Conservation (phyloP, 2,113 vertebrate species). For the Polyodon spathula region DNA sequence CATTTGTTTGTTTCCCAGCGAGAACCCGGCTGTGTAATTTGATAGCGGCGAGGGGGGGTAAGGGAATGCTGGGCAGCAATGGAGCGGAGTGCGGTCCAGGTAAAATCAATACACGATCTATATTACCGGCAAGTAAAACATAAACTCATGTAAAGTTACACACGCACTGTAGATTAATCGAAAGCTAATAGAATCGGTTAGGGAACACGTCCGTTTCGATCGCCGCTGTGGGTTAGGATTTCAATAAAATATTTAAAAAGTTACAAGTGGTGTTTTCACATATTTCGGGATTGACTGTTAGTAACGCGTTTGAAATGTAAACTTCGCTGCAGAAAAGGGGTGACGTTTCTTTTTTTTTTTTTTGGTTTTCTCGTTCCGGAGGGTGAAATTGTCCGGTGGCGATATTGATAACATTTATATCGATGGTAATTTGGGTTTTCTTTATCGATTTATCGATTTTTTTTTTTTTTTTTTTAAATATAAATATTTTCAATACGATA, state of each 20-base stretch:
- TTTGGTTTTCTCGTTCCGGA: no score
- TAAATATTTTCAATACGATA: constrained; percentile 51
- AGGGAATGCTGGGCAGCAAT: constrained; percentile 70
- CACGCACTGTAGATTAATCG: no score
- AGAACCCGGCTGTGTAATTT: constrained; percentile 65
- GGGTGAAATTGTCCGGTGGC: no score
- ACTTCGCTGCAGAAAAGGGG: constrained; percentile 39
- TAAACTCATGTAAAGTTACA: not conserved
- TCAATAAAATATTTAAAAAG: constrained; percentile 13
- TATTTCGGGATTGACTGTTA: constrained; percentile 53
- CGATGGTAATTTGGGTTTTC: no score
- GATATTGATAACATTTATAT: no score
- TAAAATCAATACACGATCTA: constrained; percentile 45
- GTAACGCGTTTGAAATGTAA: constrained; percentile 39
- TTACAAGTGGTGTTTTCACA: constrained; percentile 13
- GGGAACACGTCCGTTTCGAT: no score
- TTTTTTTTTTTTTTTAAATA: no score
- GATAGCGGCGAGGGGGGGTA: constrained; percentile 50
- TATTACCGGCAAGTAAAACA: constrained; percentile 32
- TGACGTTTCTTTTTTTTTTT: constrained; percentile 48
- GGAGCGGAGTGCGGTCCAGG: constrained; percentile 71
- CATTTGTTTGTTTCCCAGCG: constrained; percentile 59
- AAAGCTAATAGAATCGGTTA: no score
- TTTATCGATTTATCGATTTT: no score
- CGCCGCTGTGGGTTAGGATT: not conserved